Evolutionary conservation across 1,140 invertebrate genomes (phyloP), one percentile per base, ranked within the genome.

Genomic region (Anastatus disparis): DNA sequence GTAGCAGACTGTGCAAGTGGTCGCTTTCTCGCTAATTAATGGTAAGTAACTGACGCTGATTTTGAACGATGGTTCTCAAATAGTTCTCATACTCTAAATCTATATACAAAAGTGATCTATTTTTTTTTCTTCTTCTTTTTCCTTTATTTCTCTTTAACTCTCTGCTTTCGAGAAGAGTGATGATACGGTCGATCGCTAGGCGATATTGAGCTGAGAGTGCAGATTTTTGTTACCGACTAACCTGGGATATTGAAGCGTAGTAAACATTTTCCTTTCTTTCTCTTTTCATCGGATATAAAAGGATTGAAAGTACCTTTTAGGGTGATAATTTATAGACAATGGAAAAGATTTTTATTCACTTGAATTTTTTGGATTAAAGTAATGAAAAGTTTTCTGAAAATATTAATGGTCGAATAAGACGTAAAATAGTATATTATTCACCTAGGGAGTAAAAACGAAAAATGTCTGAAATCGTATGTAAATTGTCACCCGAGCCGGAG

Each of bases 1-100:
- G n/a, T n/a, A n/a, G n/a, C n/a, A n/a, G 31, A 42, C 13, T n/a
- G n/a, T 40, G n/a, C 35, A 13, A n/a, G 26, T 53, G 27, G n/a
- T 15, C 26, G 71, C 66, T 71, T 67, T 38, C 46, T 68, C 63
- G 74, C 72, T 79, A 76, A 76, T 78, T 78, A 79, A 76, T 75
- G 78, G 72, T 72, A 55, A 69, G 53, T 74, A 66, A 72, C 38
- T 17, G 26, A 1, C 22, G 22, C 22, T 42, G 22, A 15, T 42
- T 59, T 59, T n/a, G 12, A 2, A n/a, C 1, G 15, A n/a, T 55
- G 26, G 4, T 31, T n/a, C 26, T 2, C 8, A 17, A 22, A 12
- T 52, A 3, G 13, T 55, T 27, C n/a, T n/a, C n/a, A n/a, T n/a
- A n/a, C n/a, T n/a, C n/a, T n/a, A n/a, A n/a, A n/a, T n/a, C n/a